Evolutionary conservation across 2,113 vertebrate genomes (phyloP), one percentile per base, ranked within the genome.

Genomic region (Sigmodon hispidus): DNA sequence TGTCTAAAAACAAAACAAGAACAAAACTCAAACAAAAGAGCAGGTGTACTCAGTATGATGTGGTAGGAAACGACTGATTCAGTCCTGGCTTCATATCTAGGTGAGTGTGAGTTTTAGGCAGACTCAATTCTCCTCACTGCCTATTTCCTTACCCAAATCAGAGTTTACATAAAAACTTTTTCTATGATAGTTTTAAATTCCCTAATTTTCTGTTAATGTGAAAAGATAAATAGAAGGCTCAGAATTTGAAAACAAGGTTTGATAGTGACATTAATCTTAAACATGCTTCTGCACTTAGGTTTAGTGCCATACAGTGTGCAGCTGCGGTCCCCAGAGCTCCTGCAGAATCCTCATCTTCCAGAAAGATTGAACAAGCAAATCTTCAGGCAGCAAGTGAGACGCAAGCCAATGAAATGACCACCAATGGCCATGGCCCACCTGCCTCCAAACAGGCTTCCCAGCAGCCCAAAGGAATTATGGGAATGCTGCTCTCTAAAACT

Each of bases 401-500:
- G 48, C 96, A n/a, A 1, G 1, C 67, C 22, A 52, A 0, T 34
- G 96, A 91, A 57, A 70, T 98, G 0, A 43, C 4, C 0, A 1
- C 97, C 89, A 99, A 99, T 0, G 98, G 99, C 83, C 98, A 98
- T 0, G 90, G 96, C 3, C 93, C 97, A 0, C 76, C 90, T 0
- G 12, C 91, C 4, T 40, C 98, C 36, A 99, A 98, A 93, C 63
- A 97, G 5, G 52, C 98, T 85, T 15, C 97, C 1, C 99, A 99
- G 92, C 98, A 98, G 12, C 98, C 98, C 57, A 99, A 97, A n/a
- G 99, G 99, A 69, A 99, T 99, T 98, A 99, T 99, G 99, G 99
- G 99, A 92, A 99, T 99, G 99, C 99, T 99, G 96, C 97, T 98
- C 0, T 98, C 96, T 7, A 99, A 99, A 97, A 43, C 98, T 0